Percentiles rank a stretch among this genome's conserved stretches.
These are phyloP conservation scores for Sphenodon punctatus DNA, from an alignment of 2,797 vertebrate species.

Conservation along the genomic window DNA sequence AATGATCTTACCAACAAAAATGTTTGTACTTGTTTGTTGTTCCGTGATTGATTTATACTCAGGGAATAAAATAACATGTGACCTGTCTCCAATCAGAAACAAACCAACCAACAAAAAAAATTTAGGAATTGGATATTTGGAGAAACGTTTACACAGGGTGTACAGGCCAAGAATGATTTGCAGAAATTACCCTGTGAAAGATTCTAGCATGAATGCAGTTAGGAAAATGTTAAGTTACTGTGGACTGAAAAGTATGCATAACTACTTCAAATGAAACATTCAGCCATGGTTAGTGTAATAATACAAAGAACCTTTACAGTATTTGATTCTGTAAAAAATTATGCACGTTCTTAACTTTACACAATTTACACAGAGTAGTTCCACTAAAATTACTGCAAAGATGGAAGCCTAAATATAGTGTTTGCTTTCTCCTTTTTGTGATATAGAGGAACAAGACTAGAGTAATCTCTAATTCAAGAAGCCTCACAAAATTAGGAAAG, in stretches of 20 bases:
- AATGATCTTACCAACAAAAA: too few species aligned
- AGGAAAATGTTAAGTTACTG: neutral
- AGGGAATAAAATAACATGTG: slow-evolving; percentile 18
- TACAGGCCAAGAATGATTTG: too few species aligned
- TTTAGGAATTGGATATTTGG: neutral
- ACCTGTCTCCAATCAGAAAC: neutral
- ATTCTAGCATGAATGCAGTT: neutral
- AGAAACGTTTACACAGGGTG: too few species aligned
- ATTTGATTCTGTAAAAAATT: rapidly evolving
- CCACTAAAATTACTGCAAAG: neutral
- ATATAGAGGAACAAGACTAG: neutral
- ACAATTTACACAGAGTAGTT: neutral
- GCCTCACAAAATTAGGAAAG: rapidly evolving
- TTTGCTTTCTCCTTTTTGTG: neutral
- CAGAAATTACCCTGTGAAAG: slow-evolving; percentile 1
- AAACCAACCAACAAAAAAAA: slow-evolving; percentile 27
- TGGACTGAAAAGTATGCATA: neutral
- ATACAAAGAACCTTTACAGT: rapidly evolving
- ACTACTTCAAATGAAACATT: neutral
- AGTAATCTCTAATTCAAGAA: rapidly evolving
- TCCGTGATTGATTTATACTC: neutral
- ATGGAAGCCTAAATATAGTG: neutral
- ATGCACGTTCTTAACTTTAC: neutral
- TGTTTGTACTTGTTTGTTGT: too few species aligned
- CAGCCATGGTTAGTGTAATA: neutral